Evolutionary conservation across 2,797 vertebrate species (phyloP).

Genomic region (Peromyscus nudipes): DNA sequence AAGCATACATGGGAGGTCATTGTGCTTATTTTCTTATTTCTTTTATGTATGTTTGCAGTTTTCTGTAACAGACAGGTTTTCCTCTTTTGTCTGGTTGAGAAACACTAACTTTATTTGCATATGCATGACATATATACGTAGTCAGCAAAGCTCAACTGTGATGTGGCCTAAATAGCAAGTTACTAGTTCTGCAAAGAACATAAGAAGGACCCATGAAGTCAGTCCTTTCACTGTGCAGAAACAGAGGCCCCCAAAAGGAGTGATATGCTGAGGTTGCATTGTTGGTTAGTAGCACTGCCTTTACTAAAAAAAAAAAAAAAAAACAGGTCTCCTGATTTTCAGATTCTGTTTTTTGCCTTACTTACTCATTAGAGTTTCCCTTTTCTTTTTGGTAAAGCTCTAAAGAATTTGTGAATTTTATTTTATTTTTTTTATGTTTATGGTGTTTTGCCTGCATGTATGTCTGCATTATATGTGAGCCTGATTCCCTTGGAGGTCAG

Average conservation of each 20-base stretch:
- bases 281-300: not conserved
- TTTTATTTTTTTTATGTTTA: not conserved
- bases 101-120: conserved; percentile 37
- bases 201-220: not conserved
- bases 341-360: conserved; percentile 23
- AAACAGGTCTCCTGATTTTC: conserved; percentile 2
- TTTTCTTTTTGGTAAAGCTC: not conserved
- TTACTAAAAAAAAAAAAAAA: not conserved
- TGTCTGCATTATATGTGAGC: not conserved
- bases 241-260: not conserved
- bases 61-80: conserved; percentile 26
- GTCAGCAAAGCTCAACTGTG: not conserved
- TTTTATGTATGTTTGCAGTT: conserved; percentile 41
- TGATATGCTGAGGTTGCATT: not conserved
- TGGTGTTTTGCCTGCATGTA: not conserved
- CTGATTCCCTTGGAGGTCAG: not conserved
- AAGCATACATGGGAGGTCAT: not conserved
- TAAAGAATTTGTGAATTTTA: not conserved
- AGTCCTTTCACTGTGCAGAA: not conserved
- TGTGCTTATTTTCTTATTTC: conserved; percentile 25
- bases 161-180: not conserved
- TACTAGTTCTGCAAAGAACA: not conserved
- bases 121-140: not conserved
- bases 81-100: not conserved
- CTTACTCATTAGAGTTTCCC: conserved; percentile 1